phyloP scores from a whole-genome alignment of 2,888 invertebrate species.

The Oligia latruncula region DNA sequence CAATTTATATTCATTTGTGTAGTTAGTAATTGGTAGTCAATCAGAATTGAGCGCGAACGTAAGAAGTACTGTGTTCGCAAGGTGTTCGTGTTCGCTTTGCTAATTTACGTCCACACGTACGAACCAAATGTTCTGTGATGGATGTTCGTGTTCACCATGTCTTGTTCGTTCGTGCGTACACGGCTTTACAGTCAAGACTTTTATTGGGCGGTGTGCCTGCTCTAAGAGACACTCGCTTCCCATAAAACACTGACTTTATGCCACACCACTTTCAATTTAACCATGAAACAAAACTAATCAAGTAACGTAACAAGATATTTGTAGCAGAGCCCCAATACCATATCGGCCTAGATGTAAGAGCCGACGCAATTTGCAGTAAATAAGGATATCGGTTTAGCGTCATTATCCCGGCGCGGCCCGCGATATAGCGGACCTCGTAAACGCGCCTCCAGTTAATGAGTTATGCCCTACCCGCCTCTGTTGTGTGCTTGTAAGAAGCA shows the following conservation, averaged over 20 bases:
- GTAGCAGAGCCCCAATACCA: conserved; percentile 63
- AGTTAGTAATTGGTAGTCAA: conserved; percentile 9
- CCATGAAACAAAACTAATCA: conserved; percentile 71
- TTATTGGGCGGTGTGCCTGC: conserved; percentile 17
- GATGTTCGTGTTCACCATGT: too few species aligned
- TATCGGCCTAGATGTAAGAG: conserved; percentile 70
- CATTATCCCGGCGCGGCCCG: conserved; percentile 80
- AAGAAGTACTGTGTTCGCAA: too few species aligned
- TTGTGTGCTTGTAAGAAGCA: conserved; percentile 69
- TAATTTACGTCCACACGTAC: too few species aligned
- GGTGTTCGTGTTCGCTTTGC: too few species aligned
- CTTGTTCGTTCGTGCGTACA: too few species aligned
- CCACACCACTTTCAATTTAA: conserved; percentile 61
- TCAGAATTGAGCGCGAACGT: too few species aligned
- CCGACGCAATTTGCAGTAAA: conserved; percentile 88
- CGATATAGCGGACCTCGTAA: conserved; percentile 77
- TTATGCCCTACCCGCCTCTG: conserved; percentile 68
- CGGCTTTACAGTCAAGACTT: not conserved
- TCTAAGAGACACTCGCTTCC: conserved; percentile 19
- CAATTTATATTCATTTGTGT: not conserved
- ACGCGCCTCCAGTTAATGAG: conserved; percentile 75
- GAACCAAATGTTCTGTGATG: too few species aligned
- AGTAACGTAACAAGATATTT: conserved; percentile 70
- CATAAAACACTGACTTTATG: conserved; percentile 58
- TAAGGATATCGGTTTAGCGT: conserved; percentile 88